Percentiles rank a stretch among this genome's conserved stretches.
Conservation (phyloP, 2,113 vertebrate species). For the Lophius piscatorius region DNA sequence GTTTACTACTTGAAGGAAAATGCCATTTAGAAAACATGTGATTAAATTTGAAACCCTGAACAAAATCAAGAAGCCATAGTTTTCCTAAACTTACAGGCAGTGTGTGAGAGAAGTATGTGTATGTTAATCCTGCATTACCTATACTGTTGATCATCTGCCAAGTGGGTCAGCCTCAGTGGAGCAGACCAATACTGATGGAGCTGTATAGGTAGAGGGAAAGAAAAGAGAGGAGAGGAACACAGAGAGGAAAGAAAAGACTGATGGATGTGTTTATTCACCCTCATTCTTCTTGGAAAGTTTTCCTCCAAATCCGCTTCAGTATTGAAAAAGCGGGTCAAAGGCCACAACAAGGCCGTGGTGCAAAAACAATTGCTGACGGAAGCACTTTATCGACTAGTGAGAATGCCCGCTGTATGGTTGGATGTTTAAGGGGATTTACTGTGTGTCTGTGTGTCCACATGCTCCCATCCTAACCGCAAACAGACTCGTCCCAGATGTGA, state of each 20-base stretch:
- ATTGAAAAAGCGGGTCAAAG: conserved; percentile 56
- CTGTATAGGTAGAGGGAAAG: conserved; percentile 30
- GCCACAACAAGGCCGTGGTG: conserved; percentile 47
- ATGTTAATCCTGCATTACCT: conserved; percentile 25
- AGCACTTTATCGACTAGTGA: conserved; percentile 35
- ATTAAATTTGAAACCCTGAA: conserved; percentile 10
- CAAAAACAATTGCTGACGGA: conserved; percentile 67
- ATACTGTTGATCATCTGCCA: conserved; percentile 47
- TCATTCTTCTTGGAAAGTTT: conserved; percentile 35
- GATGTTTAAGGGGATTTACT: conserved; percentile 60
- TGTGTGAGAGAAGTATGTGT: conserved; percentile 13
- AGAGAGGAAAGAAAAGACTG: conserved; percentile 11
- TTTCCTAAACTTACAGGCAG: conserved; percentile 23
- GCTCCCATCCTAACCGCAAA: conserved; percentile 38
- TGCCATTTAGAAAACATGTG: conserved; percentile 1
- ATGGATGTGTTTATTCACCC: conserved; percentile 59
- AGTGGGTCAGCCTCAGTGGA: conserved; percentile 60
- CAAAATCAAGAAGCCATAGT: conserved; percentile 12
- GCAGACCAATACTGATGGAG: conserved; percentile 41
- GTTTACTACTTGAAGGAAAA: not conserved
- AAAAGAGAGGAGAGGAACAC: conserved; percentile 13
- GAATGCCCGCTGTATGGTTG: conserved; percentile 60
- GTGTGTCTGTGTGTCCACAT: conserved; percentile 21
- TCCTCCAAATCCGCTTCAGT: conserved; percentile 58
- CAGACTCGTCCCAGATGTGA: conserved; percentile 72